Conservation (phyloP, 2,113 vertebrate species). For the Limanda limanda region DNA sequence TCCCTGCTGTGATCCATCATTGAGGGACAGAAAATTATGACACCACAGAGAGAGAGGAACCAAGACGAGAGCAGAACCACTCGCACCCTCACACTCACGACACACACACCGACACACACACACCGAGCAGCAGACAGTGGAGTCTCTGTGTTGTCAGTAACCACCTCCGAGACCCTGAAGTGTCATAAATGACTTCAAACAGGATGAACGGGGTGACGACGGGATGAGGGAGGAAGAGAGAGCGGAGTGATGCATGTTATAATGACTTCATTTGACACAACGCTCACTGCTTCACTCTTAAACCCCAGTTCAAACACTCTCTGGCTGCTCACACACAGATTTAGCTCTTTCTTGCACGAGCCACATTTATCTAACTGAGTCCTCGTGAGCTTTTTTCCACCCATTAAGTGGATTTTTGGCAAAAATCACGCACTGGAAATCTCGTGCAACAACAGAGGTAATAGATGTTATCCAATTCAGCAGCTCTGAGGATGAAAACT, state of each 20-base stretch:
- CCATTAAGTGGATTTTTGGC: slow-evolving; percentile 48
- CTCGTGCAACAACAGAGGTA: background rate
- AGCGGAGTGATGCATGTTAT: slow-evolving; percentile 44
- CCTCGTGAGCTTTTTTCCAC: slow-evolving; percentile 8
- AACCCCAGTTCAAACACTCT: slow-evolving; percentile 34
- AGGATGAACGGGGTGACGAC: slow-evolving; percentile 26
- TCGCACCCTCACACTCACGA: slow-evolving; percentile 5
- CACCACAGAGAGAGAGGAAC: slow-evolving; percentile 36
- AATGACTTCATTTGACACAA: slow-evolving; percentile 55
- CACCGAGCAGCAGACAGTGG: slow-evolving; percentile 39
- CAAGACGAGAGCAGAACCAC: slow-evolving; percentile 18
- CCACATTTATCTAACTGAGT: slow-evolving; percentile 16
- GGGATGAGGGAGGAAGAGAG: slow-evolving; percentile 45
- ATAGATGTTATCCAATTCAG: slow-evolving; percentile 11
- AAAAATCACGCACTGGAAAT: background rate
- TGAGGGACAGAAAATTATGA: slow-evolving; percentile 56
- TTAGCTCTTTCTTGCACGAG: background rate
- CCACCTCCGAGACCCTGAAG: slow-evolving; percentile 66
- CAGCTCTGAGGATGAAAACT: background rate
- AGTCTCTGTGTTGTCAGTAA: slow-evolving; percentile 65
- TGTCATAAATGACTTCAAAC: slow-evolving; percentile 72
- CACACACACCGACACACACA: slow-evolving; percentile 6
- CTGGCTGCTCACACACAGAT: background rate
- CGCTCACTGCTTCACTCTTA: slow-evolving; percentile 26
- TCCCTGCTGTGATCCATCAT: slow-evolving; percentile 59